Conservation (phyloP, 2,113 vertebrate species). For the Clupea harengus region DNA sequence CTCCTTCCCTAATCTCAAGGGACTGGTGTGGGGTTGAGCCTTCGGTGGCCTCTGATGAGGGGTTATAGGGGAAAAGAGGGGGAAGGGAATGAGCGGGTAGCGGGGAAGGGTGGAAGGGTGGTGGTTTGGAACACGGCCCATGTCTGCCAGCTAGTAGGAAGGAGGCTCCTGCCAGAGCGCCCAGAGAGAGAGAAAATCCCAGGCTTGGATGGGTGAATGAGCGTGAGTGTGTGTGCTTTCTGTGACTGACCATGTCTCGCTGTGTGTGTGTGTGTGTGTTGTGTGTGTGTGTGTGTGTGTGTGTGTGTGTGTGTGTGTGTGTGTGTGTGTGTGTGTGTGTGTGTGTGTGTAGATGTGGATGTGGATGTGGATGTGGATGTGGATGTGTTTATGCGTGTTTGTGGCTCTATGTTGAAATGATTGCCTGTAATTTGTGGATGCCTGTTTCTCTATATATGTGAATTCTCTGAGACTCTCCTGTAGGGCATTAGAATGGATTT, state of each 20-base stretch:
- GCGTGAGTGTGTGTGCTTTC: not conserved
- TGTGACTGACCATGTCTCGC: not conserved
- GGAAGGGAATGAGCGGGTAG: not conserved
- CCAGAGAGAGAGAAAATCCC: not conserved
- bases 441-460: not conserved
- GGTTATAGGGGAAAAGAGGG: not conserved
- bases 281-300: slow-evolving; percentile 11
- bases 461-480: not conserved
- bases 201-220: not conserved
- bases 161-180: not conserved
- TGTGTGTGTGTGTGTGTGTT: not conserved
- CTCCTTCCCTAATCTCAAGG: slow-evolving; percentile 7
- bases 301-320: not conserved
- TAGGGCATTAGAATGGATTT: not conserved
- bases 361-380: not conserved
- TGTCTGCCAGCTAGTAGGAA: not conserved
- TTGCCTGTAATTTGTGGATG: not conserved
- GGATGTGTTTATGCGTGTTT: not conserved
- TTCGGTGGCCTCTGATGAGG: not conserved
- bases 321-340: slow-evolving; percentile 4
- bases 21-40: not conserved
- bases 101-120: not conserved
- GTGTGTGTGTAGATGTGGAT: not conserved
- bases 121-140: not conserved
- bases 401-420: not conserved